Conservation (phyloP, 2,888 invertebrate species). For the Tineola bisselliella region DNA sequence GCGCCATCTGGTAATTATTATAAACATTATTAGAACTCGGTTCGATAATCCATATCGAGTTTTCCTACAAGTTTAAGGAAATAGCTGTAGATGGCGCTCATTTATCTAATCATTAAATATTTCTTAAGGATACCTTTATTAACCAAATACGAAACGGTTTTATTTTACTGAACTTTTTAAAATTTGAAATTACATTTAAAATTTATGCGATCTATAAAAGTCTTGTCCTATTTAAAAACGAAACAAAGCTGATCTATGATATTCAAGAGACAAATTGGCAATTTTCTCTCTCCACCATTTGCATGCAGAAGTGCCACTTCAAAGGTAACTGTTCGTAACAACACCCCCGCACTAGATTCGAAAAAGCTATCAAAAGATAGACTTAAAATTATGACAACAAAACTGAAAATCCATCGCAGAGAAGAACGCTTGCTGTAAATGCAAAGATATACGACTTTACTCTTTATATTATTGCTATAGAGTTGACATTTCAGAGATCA, state of each 20-base stretch:
- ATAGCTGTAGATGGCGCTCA: not conserved
- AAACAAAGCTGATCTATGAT: not conserved
- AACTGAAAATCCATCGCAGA: not conserved
- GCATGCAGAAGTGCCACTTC: conserved; percentile 67
- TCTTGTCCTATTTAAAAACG: not conserved
- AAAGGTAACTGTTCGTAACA: conserved; percentile 40
- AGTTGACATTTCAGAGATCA: not conserved
- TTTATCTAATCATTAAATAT: too few relatives aligned
- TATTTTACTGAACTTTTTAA: too few relatives aligned
- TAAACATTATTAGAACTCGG: too few relatives aligned
- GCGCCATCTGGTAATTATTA: not conserved
- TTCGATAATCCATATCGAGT: too few relatives aligned
- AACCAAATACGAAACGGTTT: too few relatives aligned
- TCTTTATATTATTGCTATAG: not conserved
- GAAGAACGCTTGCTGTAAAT: not conserved
- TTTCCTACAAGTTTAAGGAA: too few relatives aligned
- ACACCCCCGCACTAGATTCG: not conserved
- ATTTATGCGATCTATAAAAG: too few relatives aligned
- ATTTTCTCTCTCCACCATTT: conserved; percentile 8
- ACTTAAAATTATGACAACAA: not conserved
- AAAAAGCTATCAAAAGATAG: not conserved
- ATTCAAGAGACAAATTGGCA: not conserved
- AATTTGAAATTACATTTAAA: too few relatives aligned
- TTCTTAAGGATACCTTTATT: too few relatives aligned
- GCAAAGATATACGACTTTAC: not conserved